phyloP scores from a whole-genome alignment of 2,888 invertebrate genomes.

The Watsonalla cultraria region DNA sequence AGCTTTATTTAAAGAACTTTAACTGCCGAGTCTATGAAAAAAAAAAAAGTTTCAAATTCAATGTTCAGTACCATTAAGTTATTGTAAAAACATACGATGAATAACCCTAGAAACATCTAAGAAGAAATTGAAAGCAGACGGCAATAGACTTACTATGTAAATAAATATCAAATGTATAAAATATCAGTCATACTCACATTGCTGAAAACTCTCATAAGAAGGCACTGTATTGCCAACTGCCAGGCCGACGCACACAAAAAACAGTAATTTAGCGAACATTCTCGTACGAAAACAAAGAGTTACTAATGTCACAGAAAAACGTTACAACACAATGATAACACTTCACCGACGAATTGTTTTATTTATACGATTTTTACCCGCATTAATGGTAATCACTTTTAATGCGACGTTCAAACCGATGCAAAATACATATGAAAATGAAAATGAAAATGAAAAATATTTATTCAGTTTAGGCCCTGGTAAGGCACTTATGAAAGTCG shows the following conservation, averaged over 20 bases:
- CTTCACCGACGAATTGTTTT: not conserved
- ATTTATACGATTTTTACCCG: constrained; percentile 3
- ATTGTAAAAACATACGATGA: too few species aligned
- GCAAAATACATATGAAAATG: too few species aligned
- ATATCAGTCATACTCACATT: not conserved
- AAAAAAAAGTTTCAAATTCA: too few species aligned
- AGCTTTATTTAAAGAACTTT: too few species aligned
- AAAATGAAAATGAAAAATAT: too few species aligned
- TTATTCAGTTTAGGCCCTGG: too few species aligned
- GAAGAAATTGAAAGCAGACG: too few species aligned
- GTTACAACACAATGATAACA: not conserved
- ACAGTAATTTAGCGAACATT: not conserved
- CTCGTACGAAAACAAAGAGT: not conserved
- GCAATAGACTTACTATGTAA: too few species aligned
- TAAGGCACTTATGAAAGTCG: too few species aligned
- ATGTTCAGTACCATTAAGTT: too few species aligned
- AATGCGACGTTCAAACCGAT: not conserved
- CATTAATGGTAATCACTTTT: not conserved
- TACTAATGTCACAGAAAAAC: not conserved
- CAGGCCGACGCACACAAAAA: not conserved
- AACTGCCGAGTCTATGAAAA: too few species aligned
- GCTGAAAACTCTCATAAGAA: not conserved
- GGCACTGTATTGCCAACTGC: not conserved
- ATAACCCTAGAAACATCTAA: too few species aligned
- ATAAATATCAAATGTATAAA: not conserved